Evolutionary conservation across 2,797 vertebrate genomes (phyloP), one percentile per base, ranked within the genome.

Genomic region (Naso thynnoides): DNA sequence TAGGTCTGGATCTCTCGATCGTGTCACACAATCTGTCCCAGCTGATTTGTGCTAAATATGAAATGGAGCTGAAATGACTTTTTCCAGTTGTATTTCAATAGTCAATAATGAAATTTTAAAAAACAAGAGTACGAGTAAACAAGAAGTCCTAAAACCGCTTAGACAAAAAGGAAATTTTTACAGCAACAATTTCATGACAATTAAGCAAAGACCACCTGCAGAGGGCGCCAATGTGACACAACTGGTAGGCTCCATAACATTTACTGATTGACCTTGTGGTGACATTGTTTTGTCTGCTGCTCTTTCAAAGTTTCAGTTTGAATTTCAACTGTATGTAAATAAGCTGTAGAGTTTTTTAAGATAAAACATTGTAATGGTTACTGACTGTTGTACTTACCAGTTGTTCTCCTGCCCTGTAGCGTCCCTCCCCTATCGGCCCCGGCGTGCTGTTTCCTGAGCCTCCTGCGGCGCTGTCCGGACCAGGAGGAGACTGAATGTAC

Each of bases 401-500:
- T 81, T 95, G 95, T 72, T 95, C 94, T 49, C 92, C 94, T 57
- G 81, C 78, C 54, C 94, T 87, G 81, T 92, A 92, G 50, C 92
- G 92, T n/a, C 90, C 92, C 24, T 95, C 94, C 31, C 92, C 93
- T 16, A 94, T 90, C 0, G 91, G 90, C 33, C 92, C 91, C 0
- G 94, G 92, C 0, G 94, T 95, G 86, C 92, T 94, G 90, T 90
- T 94, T 47, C 93, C 95, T 16, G 94, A 94, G 8, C 94, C 94
- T 41, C 83, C 91, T 0, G 87, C 56, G 21, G 92, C 93, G 0
- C 92, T 93, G 83, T 94, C 94, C 5, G 92, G 94, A 53, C 93
- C 94, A 11, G 93, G 93, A 66, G 93, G 94, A 45, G 94, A 96
- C 18, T 97, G 97, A 47, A 97, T 90, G 0, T 98, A 97, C 76